Evolutionary conservation across 1,140 invertebrate genomes (phyloP), one percentile per base, ranked within the genome.

Genomic region (Mylabris phalerata): DNA sequence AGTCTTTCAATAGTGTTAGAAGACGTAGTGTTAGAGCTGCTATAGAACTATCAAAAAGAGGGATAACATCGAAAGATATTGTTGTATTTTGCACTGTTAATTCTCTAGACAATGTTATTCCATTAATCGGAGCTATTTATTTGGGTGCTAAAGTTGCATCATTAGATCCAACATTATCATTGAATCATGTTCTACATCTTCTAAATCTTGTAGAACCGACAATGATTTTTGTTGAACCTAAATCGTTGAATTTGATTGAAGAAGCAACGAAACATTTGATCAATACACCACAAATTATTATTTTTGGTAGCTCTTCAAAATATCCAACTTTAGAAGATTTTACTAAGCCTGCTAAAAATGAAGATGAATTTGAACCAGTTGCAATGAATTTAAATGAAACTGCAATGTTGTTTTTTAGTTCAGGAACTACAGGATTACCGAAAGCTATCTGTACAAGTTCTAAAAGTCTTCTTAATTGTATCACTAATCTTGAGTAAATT

Each of bases 361-460:
- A 65, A 51, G 43, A 55, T n/a, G 5, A 9, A 0, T 65, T 63
- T 55, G 55, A 43, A n/a, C 63, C 63, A 0, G 9, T 51, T 3
- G 38, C 42, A 48, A 39, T 58, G 9, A 43, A 60, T 27, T 25
- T 55, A 1, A 2, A 60, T 13, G 66, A 69, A 41, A 73, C 71
- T 2, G 69, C 70, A n/a, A 54, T 77, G 13, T 74, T 82, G 62
- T 67, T 79, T 0, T 79, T 73, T 57, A 82, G 87, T 1, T 89
- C 86, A 62, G 89, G 89, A n/a, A 90, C 89, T 3, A 90, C 88
- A 32, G 88, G 90, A 42, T 71, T 82, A 24, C 87, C 90, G 0
- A 92, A 92, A 76, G 88, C 61, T 4, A 55, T 65, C 9, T 60
- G 60, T 46, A 32, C 40, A 7, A 55, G 52, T 9, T 27, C 45